phyloP scores from a whole-genome alignment of 2,797 vertebrate species.

The Erithacus rubecula region DNA sequence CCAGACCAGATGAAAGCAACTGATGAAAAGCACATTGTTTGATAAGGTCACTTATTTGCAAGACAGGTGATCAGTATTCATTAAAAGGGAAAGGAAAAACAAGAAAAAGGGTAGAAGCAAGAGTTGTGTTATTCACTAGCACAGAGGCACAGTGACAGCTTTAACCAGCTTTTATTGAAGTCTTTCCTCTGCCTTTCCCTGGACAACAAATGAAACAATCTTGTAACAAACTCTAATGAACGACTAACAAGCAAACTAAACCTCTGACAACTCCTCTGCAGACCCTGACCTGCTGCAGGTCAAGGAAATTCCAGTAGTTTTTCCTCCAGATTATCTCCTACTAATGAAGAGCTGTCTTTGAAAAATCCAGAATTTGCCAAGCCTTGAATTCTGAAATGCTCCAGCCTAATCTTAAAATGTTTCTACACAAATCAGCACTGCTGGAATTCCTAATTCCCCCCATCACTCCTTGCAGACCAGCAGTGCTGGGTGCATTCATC shows the following conservation, averaged over 20 bases:
- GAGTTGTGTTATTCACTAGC: not conserved
- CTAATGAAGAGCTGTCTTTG: not conserved
- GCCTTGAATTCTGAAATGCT: not conserved
- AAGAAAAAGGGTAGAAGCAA: not conserved
- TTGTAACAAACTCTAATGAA: not conserved
- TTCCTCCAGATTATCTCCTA: not conserved
- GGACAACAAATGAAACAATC: not conserved
- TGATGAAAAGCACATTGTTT: not conserved
- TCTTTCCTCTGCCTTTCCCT: not conserved
- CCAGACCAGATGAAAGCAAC: not conserved
- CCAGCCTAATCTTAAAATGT: not conserved
- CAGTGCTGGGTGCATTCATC: not conserved
- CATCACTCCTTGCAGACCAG: not conserved
- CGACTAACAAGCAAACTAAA: not conserved
- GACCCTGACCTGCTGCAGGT: not conserved
- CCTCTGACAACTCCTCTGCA: not conserved
- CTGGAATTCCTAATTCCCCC: not conserved
- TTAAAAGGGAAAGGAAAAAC: not conserved
- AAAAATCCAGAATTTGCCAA: not conserved
- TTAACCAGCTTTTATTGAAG: not conserved
- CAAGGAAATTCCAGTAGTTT: not conserved
- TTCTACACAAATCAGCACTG: not conserved
- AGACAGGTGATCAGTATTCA: conserved; percentile 13
- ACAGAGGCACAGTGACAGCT: not conserved
- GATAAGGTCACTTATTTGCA: conserved; percentile 17